Evolutionary conservation across 2,888 invertebrate genomes (phyloP).

Genomic region (Drosophila hamatofila): DNA sequence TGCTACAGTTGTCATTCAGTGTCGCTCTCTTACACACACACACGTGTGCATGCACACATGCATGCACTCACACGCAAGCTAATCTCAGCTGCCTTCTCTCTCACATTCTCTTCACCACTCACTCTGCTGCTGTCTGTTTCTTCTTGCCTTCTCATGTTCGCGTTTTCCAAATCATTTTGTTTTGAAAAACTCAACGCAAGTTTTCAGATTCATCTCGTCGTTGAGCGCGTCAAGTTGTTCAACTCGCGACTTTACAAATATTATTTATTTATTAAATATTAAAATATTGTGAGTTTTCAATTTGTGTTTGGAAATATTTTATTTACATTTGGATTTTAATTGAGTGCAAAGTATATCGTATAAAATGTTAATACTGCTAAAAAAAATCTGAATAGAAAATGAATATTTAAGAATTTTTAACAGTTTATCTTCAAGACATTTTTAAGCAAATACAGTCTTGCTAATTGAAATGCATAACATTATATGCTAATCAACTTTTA

Average conservation of each 20-base stretch:
- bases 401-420: neutral
- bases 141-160: slow-evolving; percentile 27
- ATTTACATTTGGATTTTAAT: neutral
- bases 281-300: slow-evolving; percentile 27
- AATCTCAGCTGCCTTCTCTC: slow-evolving; percentile 10
- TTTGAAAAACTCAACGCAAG: slow-evolving; percentile 67
- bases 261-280: neutral
- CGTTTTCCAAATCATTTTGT: slow-evolving; percentile 72
- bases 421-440: neutral
- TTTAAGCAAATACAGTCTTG: neutral
- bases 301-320: neutral
- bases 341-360: neutral
- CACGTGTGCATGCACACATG: slow-evolving; percentile 4
- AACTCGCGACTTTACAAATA: slow-evolving; percentile 10
- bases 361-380: neutral
- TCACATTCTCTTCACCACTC: slow-evolving; percentile 11
- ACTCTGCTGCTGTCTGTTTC: slow-evolving; percentile 21
- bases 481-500: slow-evolving; percentile 18
- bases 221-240: slow-evolving; percentile 72
- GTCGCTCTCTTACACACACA: slow-evolving; percentile 22
- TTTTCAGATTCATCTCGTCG: slow-evolving; percentile 80
- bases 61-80: neutral
- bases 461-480: slow-evolving; percentile 22
- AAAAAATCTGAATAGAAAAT: neutral
- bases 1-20: slow-evolving; percentile 3